Evolutionary conservation across 2,113 vertebrate species (phyloP).

Genomic region (Thalassoma bifasciatum): DNA sequence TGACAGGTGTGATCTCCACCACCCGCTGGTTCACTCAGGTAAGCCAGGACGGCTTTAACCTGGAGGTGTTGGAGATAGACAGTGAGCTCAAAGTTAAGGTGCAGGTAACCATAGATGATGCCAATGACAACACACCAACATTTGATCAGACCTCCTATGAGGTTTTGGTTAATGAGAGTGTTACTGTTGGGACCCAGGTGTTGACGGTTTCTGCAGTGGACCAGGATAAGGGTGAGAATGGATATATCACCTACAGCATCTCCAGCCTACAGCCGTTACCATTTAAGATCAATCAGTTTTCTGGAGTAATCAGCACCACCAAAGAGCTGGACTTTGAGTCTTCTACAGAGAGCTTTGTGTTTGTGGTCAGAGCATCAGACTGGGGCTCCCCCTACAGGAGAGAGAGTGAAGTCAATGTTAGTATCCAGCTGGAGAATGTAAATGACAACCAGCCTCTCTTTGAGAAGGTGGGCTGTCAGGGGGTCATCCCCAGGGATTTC

Average conservation of each 20-base stretch:
- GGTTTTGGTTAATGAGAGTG: conserved; percentile 92
- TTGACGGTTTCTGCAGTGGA: conserved; percentile 90
- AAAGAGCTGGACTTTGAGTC: conserved; percentile 96
- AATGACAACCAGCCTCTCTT: conserved; percentile 97
- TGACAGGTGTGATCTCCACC: conserved; percentile 92
- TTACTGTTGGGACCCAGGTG: conserved; percentile 86
- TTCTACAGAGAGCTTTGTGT: conserved; percentile 90
- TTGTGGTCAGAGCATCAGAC: conserved; percentile 95
- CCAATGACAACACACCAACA: conserved; percentile 92
- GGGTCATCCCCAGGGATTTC: conserved; percentile 91
- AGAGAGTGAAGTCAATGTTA: conserved; percentile 95
- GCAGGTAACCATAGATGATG: conserved; percentile 87
- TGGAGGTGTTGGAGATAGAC: conserved; percentile 86
- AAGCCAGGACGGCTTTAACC: conserved; percentile 87
- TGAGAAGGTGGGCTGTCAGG: conserved; percentile 94
- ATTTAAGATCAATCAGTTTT: conserved; percentile 96
- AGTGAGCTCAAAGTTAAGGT: conserved; percentile 87
- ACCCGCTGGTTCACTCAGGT: conserved; percentile 85
- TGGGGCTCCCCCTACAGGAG: conserved; percentile 97
- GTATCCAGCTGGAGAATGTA: conserved; percentile 91
- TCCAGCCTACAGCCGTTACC: conserved; percentile 90
- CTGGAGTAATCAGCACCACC: conserved; percentile 90
- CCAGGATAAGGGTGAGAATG: conserved; percentile 93
- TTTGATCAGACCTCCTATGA: conserved; percentile 90
- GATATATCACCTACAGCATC: conserved; percentile 97